Conservation (phyloP, 1,140 invertebrate genomes). For the Zaprionus vittiger region DNA sequence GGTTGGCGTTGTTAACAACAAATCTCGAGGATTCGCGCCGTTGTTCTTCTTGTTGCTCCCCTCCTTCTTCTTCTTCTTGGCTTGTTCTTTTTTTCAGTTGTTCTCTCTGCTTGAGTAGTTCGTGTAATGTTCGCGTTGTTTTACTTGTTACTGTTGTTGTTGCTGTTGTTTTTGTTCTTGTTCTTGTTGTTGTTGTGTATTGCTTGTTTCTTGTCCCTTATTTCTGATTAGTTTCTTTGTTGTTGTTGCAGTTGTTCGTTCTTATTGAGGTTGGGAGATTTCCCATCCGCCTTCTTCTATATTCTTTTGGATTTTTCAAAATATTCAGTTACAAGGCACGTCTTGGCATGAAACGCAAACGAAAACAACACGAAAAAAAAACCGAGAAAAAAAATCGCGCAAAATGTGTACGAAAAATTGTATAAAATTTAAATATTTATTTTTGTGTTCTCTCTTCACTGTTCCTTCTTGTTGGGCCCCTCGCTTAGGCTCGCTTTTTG, state of each 20-base stretch:
- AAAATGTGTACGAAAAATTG: slow-evolving; percentile 20
- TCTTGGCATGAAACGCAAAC: slow-evolving; percentile 31
- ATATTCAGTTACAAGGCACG: slow-evolving; percentile 56
- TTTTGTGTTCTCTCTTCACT: slow-evolving; percentile 4
- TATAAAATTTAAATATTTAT: slow-evolving; percentile 27
- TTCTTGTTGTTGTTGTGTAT: slow-evolving; percentile 16
- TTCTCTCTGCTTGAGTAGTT: neutral
- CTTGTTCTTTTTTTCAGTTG: neutral
- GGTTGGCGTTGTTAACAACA: slow-evolving; percentile 21
- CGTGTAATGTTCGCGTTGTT: slow-evolving; percentile 4
- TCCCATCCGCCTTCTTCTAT: neutral
- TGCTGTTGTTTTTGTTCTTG: neutral
- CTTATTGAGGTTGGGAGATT: neutral
- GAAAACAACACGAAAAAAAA: neutral
- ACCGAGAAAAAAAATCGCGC: slow-evolving; percentile 21
- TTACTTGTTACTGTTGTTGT: neutral
- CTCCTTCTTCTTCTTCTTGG: neutral
- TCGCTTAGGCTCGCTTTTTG: slow-evolving; percentile 16
- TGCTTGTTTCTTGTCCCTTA: slow-evolving; percentile 8
- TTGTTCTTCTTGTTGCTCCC: slow-evolving; percentile 8
- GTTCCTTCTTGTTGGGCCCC: neutral
- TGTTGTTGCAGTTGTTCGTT: neutral
- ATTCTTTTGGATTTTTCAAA: slow-evolving; percentile 11
- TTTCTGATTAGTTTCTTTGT: slow-evolving; percentile 14
- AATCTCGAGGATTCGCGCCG: slow-evolving; percentile 15